Percentiles rank a stretch among this genome's conserved stretches.
Evolutionary conservation across 2,888 invertebrate genomes (phyloP).

Genomic region (Cryptocheilus praepositus): DNA sequence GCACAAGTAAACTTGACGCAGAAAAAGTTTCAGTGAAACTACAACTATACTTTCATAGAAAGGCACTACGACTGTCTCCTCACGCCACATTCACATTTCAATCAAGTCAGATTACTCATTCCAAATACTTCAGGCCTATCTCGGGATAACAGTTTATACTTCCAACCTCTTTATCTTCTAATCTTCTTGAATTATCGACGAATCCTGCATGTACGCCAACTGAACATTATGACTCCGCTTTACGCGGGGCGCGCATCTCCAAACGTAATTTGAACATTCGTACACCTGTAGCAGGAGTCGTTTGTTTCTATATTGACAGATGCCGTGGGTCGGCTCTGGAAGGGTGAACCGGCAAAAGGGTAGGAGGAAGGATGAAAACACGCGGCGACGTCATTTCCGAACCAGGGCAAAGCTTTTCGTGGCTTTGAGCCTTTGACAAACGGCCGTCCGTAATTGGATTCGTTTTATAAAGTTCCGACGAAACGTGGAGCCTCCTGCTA

Average conservation of each 20-base stretch:
- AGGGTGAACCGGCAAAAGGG: background rate
- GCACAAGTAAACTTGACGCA: no score
- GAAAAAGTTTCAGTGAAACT: no score
- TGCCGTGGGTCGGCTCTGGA: background rate
- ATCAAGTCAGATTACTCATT: no score
- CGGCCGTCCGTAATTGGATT: slow-evolving; percentile 61
- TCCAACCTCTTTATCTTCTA: no score
- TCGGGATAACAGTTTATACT: no score
- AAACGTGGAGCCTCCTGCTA: slow-evolving; percentile 58
- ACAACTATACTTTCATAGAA: no score
- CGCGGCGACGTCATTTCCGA: slow-evolving; percentile 44
- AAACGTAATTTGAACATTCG: no score
- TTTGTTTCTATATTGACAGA: slow-evolving; percentile 41
- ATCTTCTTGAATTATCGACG: no score
- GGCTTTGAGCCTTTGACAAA: slow-evolving; percentile 61
- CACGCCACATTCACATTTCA: no score
- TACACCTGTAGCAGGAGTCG: background rate
- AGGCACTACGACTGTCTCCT: no score
- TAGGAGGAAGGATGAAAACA: slow-evolving; percentile 29
- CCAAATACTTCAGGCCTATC: no score
- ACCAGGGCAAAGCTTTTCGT: slow-evolving; percentile 45
- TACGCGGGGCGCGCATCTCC: background rate
- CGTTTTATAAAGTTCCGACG: slow-evolving; percentile 64
- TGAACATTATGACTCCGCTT: background rate
- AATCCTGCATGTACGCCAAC: background rate